phyloP scores from a whole-genome alignment of 2,888 invertebrate species.

The Agrilus biguttatus region DNA sequence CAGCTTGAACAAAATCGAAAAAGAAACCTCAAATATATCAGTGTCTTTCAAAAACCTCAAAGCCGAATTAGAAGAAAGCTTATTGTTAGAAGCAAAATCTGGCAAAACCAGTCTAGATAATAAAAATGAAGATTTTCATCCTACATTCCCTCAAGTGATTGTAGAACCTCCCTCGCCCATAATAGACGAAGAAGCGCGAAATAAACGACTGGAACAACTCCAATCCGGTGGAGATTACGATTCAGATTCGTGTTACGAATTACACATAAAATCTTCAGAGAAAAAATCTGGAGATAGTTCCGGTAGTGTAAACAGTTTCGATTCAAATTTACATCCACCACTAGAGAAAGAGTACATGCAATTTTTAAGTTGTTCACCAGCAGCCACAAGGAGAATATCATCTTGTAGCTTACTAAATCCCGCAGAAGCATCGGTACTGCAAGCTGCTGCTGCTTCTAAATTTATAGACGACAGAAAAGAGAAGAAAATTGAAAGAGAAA shows the following conservation, averaged over 20 bases:
- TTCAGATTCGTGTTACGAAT: conserved; percentile 22
- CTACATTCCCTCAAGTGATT: conserved; percentile 44
- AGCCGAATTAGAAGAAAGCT: conserved; percentile 7
- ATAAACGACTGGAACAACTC: conserved; percentile 23
- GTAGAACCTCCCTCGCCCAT: conserved; percentile 64
- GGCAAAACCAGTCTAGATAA: conserved; percentile 1
- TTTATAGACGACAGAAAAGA: conserved; percentile 30
- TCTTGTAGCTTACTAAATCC: conserved; percentile 79
- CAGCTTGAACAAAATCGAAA: conserved; percentile 24
- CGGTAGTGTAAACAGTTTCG: conserved; percentile 32
- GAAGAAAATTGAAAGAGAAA: conserved; percentile 29
- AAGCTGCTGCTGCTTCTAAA: conserved; percentile 45
- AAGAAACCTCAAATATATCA: conserved; percentile 24
- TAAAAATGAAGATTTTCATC: conserved; percentile 2
- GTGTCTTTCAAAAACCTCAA: conserved; percentile 16
- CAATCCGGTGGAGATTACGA: conserved; percentile 24
- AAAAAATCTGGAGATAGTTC: conserved; percentile 24
- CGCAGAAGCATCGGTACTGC: conserved; percentile 44
- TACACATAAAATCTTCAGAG: conserved; percentile 22
- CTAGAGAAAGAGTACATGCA: conserved; percentile 46
- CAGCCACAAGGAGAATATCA: conserved; percentile 78
- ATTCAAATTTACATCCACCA: conserved; percentile 41
- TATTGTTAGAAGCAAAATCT: background rate
- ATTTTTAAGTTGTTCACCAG: conserved; percentile 61
- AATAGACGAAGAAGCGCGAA: conserved; percentile 38